A percentile compares a stretch with the other conserved stretches of the same genome.
phyloP scores from a whole-genome alignment of 2,888 invertebrate genomes.

The Ornithoptera priamus region DNA sequence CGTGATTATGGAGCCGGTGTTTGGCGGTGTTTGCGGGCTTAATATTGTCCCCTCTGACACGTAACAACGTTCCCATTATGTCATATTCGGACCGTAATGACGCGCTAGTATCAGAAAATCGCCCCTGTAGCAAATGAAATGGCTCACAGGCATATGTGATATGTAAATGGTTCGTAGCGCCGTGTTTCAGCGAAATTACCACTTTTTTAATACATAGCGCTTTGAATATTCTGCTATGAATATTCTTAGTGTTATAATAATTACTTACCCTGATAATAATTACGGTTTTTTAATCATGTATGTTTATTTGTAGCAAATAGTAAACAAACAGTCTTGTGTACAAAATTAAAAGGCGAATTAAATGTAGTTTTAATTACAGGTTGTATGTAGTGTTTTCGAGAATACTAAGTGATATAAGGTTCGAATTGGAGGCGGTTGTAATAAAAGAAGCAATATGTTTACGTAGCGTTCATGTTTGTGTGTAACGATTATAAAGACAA shows the following conservation, averaged over 20 bases:
- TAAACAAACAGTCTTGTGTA: too few relatives aligned
- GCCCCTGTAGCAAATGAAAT: conserved; percentile 52
- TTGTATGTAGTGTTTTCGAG: too few relatives aligned
- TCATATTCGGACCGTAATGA: conserved; percentile 57
- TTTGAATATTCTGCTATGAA: background rate
- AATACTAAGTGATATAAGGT: too few relatives aligned
- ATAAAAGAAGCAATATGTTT: conserved; percentile 8
- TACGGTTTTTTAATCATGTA: background rate
- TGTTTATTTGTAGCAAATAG: background rate
- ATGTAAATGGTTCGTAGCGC: conserved; percentile 37
- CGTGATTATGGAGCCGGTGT: conserved; percentile 30
- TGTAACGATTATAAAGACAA: conserved; percentile 32
- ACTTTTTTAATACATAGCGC: conserved; percentile 21
- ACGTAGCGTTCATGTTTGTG: conserved; percentile 4
- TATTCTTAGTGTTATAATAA: background rate
- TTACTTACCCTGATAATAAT: background rate
- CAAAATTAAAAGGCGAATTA: too few relatives aligned
- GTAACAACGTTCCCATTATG: conserved; percentile 51
- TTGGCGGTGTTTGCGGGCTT: conserved; percentile 40
- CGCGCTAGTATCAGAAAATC: conserved; percentile 51
- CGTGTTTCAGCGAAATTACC: conserved; percentile 24
- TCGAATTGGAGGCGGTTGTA: too few relatives aligned
- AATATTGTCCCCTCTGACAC: conserved; percentile 49
- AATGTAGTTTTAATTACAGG: too few relatives aligned
- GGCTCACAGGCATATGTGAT: conserved; percentile 39